Percentiles rank a stretch among this genome's conserved stretches.
Conservation (phyloP, 2,113 vertebrate species). For the Amphiprion ocellaris region DNA sequence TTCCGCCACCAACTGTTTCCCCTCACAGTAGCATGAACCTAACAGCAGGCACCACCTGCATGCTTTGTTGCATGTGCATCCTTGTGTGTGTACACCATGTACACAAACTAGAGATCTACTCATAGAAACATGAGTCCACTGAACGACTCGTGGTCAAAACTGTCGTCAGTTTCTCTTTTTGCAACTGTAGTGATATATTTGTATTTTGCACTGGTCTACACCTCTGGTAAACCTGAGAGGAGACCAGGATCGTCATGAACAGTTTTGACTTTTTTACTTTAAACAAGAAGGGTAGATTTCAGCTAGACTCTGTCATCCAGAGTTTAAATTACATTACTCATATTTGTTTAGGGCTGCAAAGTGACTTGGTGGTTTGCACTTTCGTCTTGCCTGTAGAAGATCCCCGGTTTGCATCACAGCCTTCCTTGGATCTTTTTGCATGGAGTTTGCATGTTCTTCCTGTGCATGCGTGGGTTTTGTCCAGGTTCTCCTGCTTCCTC, state of each 20-base stretch:
- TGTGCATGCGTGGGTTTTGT: too few species aligned
- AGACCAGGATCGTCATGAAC: not conserved
- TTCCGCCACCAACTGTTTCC: not conserved
- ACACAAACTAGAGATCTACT: not conserved
- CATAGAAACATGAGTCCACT: not conserved
- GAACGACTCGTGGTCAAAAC: not conserved
- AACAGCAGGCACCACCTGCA: not conserved
- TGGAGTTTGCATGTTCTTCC: too few species aligned
- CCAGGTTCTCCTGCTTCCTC: too few species aligned
- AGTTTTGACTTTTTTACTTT: not conserved
- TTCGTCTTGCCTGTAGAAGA: too few species aligned
- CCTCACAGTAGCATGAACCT: not conserved
- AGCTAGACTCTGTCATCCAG: not conserved
- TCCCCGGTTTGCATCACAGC: too few species aligned
- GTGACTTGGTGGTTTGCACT: too few species aligned
- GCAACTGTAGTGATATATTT: too few species aligned
- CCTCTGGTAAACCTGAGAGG: not conserved
- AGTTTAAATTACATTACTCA: conserved; percentile 1
- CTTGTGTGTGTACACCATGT: not conserved
- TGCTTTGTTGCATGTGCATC: too few species aligned
- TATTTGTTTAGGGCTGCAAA: too few species aligned
- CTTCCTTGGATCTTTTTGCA: too few species aligned
- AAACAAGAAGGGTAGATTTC: not conserved
- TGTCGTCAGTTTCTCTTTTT: not conserved
- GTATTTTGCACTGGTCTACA: not conserved